Conservation (phyloP, 2,888 invertebrate species). For the Caenorhabditis sp. region DNA sequence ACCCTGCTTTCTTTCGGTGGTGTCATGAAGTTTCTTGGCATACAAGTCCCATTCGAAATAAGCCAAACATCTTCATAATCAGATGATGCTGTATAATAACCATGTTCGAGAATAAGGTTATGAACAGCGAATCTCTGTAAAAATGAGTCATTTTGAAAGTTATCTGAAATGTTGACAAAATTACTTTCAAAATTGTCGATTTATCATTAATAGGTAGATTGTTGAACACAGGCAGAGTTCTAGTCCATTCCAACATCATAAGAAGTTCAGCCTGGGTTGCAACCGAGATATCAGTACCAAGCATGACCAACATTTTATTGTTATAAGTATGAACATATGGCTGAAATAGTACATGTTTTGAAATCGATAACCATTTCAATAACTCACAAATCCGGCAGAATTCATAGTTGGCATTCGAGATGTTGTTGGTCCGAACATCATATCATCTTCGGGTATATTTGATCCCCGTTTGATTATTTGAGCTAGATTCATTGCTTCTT, state of each 20-base stretch:
- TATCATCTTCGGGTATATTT: constrained; percentile 5
- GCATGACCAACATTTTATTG: constrained; percentile 53
- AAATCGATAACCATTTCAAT: not conserved
- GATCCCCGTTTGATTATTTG: not conserved
- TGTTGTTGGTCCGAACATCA: constrained; percentile 12
- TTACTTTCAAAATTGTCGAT: constrained; percentile 74
- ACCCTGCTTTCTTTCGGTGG: constrained; percentile 51
- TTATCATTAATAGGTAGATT: constrained; percentile 90
- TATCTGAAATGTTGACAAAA: too few species aligned
- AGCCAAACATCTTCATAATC: constrained; percentile 65
- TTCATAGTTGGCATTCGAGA: not conserved
- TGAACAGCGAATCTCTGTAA: constrained; percentile 62
- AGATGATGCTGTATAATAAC: constrained; percentile 64
- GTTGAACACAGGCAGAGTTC: constrained; percentile 92
- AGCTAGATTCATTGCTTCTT: constrained; percentile 55
- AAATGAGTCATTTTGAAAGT: too few species aligned
- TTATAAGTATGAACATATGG: constrained; percentile 7
- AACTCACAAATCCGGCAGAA: constrained; percentile 14
- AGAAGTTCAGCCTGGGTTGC: constrained; percentile 77
- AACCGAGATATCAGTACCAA: constrained; percentile 56
- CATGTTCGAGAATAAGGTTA: constrained; percentile 65
- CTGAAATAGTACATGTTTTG: not conserved
- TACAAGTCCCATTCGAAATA: constrained; percentile 67
- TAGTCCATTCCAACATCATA: constrained; percentile 95
- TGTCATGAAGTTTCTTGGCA: constrained; percentile 64